These are phyloP conservation scores for Mus spretus DNA, from an alignment of 2,797 vertebrate species.

Conservation along the genomic window DNA sequence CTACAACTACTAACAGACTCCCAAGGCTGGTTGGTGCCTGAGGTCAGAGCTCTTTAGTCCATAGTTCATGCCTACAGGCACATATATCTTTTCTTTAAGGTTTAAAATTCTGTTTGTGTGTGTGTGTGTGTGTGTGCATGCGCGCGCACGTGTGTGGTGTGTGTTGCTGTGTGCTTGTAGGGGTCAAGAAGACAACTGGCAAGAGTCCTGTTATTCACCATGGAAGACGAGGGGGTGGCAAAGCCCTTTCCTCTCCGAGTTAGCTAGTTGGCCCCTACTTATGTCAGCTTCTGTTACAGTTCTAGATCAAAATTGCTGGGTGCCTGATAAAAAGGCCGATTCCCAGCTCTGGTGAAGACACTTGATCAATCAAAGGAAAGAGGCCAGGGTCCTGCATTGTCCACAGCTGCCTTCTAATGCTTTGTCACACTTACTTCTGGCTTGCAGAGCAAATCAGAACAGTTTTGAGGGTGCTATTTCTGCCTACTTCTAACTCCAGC, in stretches of 20 bases:
- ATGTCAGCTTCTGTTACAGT: background rate
- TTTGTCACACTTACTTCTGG: background rate
- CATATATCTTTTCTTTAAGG: background rate
- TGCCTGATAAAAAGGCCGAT: background rate
- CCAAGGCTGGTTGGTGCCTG: background rate
- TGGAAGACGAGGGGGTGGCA: no score
- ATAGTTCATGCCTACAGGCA: background rate
- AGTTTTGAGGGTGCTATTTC: background rate
- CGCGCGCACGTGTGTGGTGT: accelerated
- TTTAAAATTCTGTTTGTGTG: background rate
- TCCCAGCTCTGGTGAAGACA: background rate
- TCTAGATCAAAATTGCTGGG: background rate
- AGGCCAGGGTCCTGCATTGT: background rate
- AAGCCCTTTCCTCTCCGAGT: background rate
- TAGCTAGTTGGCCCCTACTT: background rate
- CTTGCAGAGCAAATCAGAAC: background rate
- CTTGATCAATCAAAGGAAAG: background rate
- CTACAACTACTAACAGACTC: constrained; percentile 32
- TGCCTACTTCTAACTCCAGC: constrained; percentile 14
- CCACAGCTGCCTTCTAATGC: background rate
- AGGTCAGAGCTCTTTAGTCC: background rate
- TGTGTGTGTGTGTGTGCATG: background rate
- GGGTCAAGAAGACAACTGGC: background rate
- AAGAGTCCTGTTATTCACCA: background rate
- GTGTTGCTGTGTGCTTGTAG: background rate